phyloP scores from a whole-genome alignment of 2,888 invertebrate species.

The Steinernema carpocapsae region DNA sequence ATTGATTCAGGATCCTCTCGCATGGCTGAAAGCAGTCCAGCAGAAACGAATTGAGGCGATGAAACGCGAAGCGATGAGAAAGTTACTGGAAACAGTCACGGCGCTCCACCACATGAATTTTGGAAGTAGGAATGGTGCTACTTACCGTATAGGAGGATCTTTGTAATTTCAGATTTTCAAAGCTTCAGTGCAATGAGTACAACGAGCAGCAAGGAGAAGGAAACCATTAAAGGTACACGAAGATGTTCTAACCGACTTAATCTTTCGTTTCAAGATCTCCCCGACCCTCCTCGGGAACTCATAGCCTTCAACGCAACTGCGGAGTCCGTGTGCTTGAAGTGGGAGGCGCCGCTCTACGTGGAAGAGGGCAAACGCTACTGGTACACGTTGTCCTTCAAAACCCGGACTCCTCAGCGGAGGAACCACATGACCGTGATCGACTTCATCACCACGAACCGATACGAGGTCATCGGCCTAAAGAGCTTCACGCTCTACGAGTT shows the following conservation, averaged over 20 bases:
- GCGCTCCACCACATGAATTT: slow-evolving; percentile 65
- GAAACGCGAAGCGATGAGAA: slow-evolving; percentile 68
- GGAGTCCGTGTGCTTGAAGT: slow-evolving; percentile 62
- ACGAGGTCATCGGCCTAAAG: slow-evolving; percentile 55
- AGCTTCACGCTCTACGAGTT: slow-evolving; percentile 67
- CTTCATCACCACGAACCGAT: slow-evolving; percentile 61
- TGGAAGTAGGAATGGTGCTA: slow-evolving; percentile 42
- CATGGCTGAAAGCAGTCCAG: slow-evolving; percentile 68
- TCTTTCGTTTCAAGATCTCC: slow-evolving; percentile 43
- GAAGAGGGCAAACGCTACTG: slow-evolving; percentile 63
- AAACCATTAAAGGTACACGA: slow-evolving; percentile 26
- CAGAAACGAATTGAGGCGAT: slow-evolving; percentile 65
- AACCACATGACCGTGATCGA: slow-evolving; percentile 63
- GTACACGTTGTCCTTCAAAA: slow-evolving; percentile 66
- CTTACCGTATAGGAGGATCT: background rate
- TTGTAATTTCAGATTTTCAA: slow-evolving; percentile 6
- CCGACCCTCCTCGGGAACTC: slow-evolving; percentile 57
- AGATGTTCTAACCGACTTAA: background rate
- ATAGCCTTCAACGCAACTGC: slow-evolving; percentile 64
- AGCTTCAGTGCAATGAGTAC: slow-evolving; percentile 35
- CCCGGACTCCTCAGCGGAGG: slow-evolving; percentile 62
- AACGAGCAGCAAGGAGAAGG: slow-evolving; percentile 15
- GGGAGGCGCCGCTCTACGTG: slow-evolving; percentile 61
- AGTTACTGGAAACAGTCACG: slow-evolving; percentile 66
- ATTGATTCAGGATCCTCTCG: slow-evolving; percentile 58